Conservation (phyloP, 2,888 invertebrate species). For the Macaria liturata region DNA sequence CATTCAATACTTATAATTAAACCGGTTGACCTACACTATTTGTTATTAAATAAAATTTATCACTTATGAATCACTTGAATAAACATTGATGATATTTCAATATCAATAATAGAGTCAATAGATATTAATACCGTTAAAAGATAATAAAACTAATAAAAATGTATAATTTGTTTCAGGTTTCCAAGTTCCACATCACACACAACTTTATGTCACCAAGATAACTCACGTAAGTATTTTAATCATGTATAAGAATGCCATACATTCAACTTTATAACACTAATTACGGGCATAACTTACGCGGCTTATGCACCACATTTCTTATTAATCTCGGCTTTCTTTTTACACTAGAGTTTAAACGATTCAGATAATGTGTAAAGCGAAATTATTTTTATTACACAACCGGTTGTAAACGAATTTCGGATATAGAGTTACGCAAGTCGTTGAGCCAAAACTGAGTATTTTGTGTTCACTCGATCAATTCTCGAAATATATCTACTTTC, state of each 20-base stretch:
- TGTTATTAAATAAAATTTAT: not conserved
- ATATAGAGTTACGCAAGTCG: conserved; percentile 56
- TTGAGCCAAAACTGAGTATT: conserved; percentile 61
- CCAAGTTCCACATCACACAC: conserved; percentile 50
- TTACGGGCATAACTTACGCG: no score
- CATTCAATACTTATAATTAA: conserved; percentile 7
- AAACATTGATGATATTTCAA: no score
- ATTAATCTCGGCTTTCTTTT: conserved; percentile 29
- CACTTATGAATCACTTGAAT: not conserved
- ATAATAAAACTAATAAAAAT: not conserved
- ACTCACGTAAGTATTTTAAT: conserved; percentile 55
- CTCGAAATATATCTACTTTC: conserved; percentile 76
- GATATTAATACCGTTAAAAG: not conserved
- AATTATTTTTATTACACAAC: conserved; percentile 42
- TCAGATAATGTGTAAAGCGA: conserved; percentile 25
- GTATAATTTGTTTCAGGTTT: conserved; percentile 68
- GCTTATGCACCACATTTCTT: no score
- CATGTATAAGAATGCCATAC: no score
- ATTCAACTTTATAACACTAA: no score
- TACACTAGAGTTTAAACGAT: conserved; percentile 19
- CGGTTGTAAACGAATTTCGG: conserved; percentile 34
- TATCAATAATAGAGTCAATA: not conserved
- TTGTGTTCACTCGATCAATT: conserved; percentile 65
- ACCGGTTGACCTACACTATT: not conserved
- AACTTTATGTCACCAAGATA: conserved; percentile 76